Conservation (phyloP, 1,140 invertebrate species). For the Sitobion miscanthi region DNA sequence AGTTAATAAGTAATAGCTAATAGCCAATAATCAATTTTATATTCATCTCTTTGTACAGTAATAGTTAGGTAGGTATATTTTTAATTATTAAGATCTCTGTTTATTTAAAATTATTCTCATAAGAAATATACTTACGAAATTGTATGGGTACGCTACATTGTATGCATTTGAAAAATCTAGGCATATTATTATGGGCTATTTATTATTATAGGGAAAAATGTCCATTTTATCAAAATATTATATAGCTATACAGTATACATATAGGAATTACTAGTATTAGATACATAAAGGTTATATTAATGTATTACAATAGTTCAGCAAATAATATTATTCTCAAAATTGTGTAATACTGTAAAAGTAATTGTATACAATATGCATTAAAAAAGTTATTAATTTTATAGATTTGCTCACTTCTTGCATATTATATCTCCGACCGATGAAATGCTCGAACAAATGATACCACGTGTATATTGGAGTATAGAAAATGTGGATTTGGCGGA, state of each 20-base stretch:
- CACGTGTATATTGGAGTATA: slow-evolving; percentile 24
- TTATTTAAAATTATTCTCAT: neutral
- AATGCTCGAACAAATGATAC: slow-evolving; percentile 24
- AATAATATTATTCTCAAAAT: neutral
- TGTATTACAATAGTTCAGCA: neutral
- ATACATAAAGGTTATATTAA: too few relatives aligned
- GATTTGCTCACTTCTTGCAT: slow-evolving; percentile 38
- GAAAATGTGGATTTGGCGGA: slow-evolving; percentile 14
- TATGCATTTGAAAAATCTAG: neutral
- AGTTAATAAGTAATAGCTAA: too few relatives aligned
- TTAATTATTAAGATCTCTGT: neutral
- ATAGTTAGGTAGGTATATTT: neutral
- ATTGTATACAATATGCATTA: neutral
- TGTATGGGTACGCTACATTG: neutral
- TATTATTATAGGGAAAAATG: neutral
- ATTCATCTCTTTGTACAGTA: neutral
- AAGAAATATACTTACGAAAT: neutral
- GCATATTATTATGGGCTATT: too few relatives aligned
- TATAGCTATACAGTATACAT: neutral
- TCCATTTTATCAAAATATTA: neutral
- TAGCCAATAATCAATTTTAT: neutral
- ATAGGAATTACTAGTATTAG: neutral
- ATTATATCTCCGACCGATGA: slow-evolving; percentile 37
- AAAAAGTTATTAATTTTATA: neutral
- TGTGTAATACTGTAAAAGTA: too few relatives aligned